Evolutionary conservation across 2,888 invertebrate genomes (phyloP).

Genomic region (Cecidostiba fungosa): DNA sequence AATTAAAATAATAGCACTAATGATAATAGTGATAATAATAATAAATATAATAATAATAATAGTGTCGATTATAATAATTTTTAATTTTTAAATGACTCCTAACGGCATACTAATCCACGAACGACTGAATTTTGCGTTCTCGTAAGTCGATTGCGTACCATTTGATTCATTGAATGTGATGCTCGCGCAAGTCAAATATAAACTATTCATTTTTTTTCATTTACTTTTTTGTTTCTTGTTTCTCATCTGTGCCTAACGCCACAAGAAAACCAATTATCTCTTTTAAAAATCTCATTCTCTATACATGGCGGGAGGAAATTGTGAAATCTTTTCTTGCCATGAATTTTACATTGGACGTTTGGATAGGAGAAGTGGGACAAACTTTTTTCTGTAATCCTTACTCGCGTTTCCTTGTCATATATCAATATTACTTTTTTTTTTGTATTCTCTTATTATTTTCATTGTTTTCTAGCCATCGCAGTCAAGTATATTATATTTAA

Average conservation of each 20-base stretch:
- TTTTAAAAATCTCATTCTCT: constrained; percentile 58
- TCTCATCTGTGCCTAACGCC: constrained; percentile 50
- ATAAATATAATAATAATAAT: constrained; percentile 64
- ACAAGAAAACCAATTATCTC: constrained; percentile 55
- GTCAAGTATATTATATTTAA: constrained; percentile 55
- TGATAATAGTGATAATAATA: constrained; percentile 67
- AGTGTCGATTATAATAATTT: constrained; percentile 61
- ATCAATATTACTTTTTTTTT: constrained; percentile 40
- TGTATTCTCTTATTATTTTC: constrained; percentile 29
- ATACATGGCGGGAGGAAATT: constrained; percentile 58
- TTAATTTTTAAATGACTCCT: constrained; percentile 62
- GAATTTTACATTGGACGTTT: constrained; percentile 61
- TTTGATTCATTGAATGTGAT: constrained; percentile 66
- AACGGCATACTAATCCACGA: constrained; percentile 48
- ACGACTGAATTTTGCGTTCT: constrained; percentile 48
- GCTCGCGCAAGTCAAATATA: constrained; percentile 59
- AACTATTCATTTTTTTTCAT: constrained; percentile 49
- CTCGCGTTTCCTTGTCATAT: constrained; percentile 46
- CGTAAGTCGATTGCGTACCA: constrained; percentile 63
- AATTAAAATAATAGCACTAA: constrained; percentile 61
- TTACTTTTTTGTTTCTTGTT: constrained; percentile 27
- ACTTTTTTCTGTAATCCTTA: constrained; percentile 47
- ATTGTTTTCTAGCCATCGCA: constrained; percentile 56
- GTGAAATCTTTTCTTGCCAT: constrained; percentile 61
- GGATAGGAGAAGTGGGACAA: constrained; percentile 61